A percentile compares a stretch with the other conserved stretches of the same genome.
Evolutionary conservation across 2,113 vertebrate genomes (phyloP).

Genomic region (Notechis scutatus): DNA sequence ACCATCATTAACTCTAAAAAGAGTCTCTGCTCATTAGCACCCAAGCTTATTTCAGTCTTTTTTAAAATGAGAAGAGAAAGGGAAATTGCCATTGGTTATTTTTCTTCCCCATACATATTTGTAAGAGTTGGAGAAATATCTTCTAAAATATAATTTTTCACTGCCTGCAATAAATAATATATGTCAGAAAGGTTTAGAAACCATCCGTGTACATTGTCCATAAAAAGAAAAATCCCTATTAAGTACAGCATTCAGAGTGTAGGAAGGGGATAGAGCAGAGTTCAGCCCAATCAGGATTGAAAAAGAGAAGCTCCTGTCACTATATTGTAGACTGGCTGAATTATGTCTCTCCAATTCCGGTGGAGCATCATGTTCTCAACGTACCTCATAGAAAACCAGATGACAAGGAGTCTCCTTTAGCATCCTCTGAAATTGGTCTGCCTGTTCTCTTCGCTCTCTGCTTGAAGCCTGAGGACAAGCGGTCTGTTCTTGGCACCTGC

Average conservation of each 20-base stretch:
- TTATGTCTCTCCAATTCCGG: background rate
- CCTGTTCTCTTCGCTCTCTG: background rate
- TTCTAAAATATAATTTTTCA: conserved; percentile 12
- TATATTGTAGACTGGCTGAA: background rate
- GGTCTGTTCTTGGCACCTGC: background rate
- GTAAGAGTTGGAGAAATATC: conserved; percentile 15
- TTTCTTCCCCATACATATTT: conserved; percentile 8
- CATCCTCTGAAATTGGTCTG: background rate
- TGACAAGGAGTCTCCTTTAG: background rate
- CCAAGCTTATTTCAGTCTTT: background rate
- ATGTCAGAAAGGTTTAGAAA: conserved; percentile 21
- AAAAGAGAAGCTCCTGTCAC: no score
- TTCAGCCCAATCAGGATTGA: background rate
- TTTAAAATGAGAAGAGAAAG: conserved; percentile 1
- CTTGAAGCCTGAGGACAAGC: background rate
- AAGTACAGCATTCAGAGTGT: background rate
- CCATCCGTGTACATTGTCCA: background rate
- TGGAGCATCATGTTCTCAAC: background rate
- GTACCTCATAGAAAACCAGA: background rate
- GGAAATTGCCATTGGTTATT: background rate
- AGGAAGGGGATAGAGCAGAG: background rate
- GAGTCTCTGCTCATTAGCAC: conserved; percentile 23
- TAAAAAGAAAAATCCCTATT: background rate
- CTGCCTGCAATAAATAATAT: conserved; percentile 25
- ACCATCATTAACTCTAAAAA: conserved; percentile 23